phyloP scores from a whole-genome alignment of 2,888 invertebrate genomes.

The Synanthedon tipuliformis region DNA sequence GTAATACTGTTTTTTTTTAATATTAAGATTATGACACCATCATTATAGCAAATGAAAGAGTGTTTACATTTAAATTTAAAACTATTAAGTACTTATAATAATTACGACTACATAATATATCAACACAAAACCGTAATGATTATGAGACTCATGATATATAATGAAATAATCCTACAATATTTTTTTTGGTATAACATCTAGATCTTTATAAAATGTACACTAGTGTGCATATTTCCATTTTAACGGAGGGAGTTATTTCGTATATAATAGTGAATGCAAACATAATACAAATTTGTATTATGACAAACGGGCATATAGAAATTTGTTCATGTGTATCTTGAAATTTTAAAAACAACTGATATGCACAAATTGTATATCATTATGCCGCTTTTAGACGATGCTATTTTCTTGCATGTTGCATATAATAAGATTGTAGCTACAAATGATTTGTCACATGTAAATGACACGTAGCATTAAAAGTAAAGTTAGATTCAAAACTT shows the following conservation, averaged over 20 bases:
- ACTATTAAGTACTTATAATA: constrained; percentile 20
- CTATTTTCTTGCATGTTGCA: too few species aligned
- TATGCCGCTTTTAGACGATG: not conserved
- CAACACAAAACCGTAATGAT: constrained; percentile 27
- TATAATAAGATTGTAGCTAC: too few species aligned
- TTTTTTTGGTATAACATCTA: constrained; percentile 5
- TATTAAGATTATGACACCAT: constrained; percentile 11
- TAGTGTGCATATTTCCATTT: not conserved
- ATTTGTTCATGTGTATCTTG: too few species aligned
- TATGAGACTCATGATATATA: constrained; percentile 31
- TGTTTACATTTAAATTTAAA: constrained; percentile 18
- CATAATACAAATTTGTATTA: too few species aligned
- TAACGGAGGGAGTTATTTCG: not conserved
- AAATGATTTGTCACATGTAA: too few species aligned
- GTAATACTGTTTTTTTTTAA: not conserved
- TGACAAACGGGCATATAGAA: too few species aligned
- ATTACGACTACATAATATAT: constrained; percentile 34
- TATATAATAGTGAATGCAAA: too few species aligned
- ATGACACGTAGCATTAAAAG: too few species aligned
- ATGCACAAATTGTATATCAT: not conserved
- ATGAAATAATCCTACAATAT: constrained; percentile 9
- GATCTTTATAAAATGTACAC: not conserved
- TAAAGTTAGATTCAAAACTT: too few species aligned
- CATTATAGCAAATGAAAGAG: constrained; percentile 20
- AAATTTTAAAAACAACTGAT: not conserved